These are phyloP conservation scores for Gymnoscelis rufifasciata DNA, from an alignment of 2,888 invertebrate species.

Conservation along the genomic window DNA sequence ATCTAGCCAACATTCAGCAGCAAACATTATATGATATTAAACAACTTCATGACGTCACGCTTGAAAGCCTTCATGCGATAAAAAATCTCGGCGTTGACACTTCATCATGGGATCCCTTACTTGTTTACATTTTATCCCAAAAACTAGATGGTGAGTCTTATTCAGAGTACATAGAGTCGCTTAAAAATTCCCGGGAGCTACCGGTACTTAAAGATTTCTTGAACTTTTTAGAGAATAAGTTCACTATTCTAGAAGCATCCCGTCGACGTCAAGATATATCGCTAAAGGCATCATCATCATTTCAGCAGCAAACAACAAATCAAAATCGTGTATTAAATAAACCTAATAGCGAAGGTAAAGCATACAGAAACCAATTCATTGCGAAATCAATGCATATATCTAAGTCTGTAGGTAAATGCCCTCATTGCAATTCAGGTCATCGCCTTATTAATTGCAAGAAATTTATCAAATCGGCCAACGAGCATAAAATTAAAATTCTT, in stretches of 20 bases:
- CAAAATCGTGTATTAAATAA: no score
- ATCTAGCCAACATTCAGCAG: background rate
- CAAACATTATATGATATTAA: background rate
- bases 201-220: background rate
- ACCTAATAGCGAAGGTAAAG: no score
- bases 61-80: background rate
- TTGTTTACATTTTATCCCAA: background rate
- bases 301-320: no score
- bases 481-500: no score
- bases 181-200: background rate
- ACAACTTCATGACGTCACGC: background rate
- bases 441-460: no score
- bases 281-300: no score
- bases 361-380: no score
- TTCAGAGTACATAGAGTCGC: background rate
- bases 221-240: background rate
- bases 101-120: background rate
- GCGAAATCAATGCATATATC: no score
- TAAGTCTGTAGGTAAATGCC: no score
- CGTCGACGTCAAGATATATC: no score
- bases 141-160: background rate
- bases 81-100: background rate
- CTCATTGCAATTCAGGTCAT: no score
- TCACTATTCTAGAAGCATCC: background rate
- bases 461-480: no score